Conservation (phyloP, 2,797 vertebrate species). For the Poecilia picta region DNA sequence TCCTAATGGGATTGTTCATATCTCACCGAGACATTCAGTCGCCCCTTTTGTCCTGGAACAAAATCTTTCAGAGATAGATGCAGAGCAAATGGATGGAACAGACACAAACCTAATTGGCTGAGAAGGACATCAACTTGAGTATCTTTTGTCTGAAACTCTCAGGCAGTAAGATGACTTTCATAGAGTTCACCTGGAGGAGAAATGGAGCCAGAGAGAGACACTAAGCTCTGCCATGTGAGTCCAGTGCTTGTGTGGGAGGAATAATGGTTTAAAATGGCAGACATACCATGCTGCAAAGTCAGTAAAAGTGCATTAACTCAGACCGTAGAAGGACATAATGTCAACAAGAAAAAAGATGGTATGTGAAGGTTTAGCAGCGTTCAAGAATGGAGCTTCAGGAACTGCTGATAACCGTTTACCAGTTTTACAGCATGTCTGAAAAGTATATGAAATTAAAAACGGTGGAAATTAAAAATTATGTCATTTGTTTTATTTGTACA, state of each 20-base stretch:
- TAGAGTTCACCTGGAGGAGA: constrained; percentile 52
- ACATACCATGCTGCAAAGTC: constrained; percentile 59
- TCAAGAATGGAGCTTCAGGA: constrained; percentile 21
- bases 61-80: constrained; percentile 35
- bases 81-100: constrained; percentile 50
- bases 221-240: constrained; percentile 14
- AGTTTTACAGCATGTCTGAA: constrained; percentile 6
- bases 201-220: constrained; percentile 11
- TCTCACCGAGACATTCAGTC: constrained; percentile 73
- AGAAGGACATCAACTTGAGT: constrained; percentile 10
- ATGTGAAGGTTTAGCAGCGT: neutral
- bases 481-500: neutral
- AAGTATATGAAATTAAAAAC: neutral
- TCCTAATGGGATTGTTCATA: constrained; percentile 63
- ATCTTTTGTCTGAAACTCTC: constrained; percentile 58
- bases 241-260: constrained; percentile 34
- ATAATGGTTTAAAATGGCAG: constrained; percentile 52
- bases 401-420: neutral
- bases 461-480: neutral
- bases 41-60: constrained; percentile 43
- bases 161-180: constrained; percentile 57
- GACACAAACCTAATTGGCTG: constrained; percentile 44
- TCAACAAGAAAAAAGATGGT: constrained; percentile 49
- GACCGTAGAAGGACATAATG: constrained; percentile 19
- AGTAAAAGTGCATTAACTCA: constrained; percentile 46